phyloP scores from a whole-genome alignment of 2,888 invertebrate genomes.

The Nematopogon swammerdamellus region DNA sequence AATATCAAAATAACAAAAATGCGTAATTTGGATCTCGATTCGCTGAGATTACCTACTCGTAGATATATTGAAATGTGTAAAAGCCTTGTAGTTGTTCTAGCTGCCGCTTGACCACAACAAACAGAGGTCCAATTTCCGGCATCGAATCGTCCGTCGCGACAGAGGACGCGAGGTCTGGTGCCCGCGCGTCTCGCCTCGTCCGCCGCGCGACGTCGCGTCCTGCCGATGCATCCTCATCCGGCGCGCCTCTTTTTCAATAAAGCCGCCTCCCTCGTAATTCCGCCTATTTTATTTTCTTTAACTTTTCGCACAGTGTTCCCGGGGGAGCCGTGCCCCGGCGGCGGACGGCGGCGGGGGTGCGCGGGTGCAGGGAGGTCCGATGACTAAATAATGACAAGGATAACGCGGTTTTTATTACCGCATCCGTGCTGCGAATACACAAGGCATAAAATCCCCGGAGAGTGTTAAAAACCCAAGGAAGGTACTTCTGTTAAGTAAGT shows the following conservation, averaged over 20 bases:
- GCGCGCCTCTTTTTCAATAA: not conserved
- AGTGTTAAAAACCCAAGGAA: conserved; percentile 52
- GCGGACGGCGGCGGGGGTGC: too few relatives aligned
- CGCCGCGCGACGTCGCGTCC: not conserved
- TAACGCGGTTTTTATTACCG: conserved; percentile 54
- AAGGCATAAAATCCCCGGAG: conserved; percentile 47
- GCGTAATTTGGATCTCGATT: too few relatives aligned
- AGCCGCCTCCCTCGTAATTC: not conserved
- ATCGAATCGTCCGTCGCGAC: too few relatives aligned
- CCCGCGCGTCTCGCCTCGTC: too few relatives aligned
- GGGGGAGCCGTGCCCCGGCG: conserved; percentile 12
- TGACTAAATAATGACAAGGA: conserved; percentile 56
- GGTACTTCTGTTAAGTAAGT: conserved; percentile 32
- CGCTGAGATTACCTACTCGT: too few relatives aligned
- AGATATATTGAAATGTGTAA: too few relatives aligned
- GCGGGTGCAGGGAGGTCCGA: conserved; percentile 31
- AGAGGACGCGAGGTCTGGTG: not conserved
- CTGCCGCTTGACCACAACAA: too few relatives aligned
- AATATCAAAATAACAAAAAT: too few relatives aligned
- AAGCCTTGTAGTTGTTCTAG: too few relatives aligned
- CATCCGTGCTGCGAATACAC: conserved; percentile 54
- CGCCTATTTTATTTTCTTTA: not conserved
- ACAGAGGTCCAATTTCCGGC: too few relatives aligned
- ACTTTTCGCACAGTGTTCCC: not conserved
- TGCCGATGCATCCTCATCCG: not conserved